Base-by-base conservation (phyloP, 2,888 invertebrate species). In the Megalurothrips usitatus region DNA sequence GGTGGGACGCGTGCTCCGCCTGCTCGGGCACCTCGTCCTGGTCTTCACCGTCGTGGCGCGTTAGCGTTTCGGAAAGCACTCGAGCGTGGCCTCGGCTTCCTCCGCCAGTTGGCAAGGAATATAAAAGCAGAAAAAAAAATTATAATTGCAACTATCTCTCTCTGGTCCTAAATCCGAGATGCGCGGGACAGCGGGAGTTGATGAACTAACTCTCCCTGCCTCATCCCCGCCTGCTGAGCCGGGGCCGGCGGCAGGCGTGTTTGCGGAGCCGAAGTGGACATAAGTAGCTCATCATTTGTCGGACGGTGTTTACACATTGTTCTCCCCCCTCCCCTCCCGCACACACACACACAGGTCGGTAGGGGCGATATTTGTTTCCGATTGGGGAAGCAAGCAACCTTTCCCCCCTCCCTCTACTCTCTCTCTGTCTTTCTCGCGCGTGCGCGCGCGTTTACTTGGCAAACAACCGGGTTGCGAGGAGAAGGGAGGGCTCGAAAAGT, bases 211-310 rank as follows among this genome's bases (percentile, higher is more conserved):
- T 6, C 52, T 9, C 49, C 49, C 49, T 14, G 49, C 49, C 49
- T 14, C 49, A 14, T 14, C 49, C 49, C 49, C 14, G 14, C 9
- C 52, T 52, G 52, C 52, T 52, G 14, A 12, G 17, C 0, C 58
- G 14, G 58, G 14, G 17, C 14, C 34, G 34, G 34, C 34, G 34
- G 34, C 34, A 6, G 34, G 3, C 34, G 17, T 75, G 68, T 75
- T 26, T 75, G 68, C 68, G 23, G 34, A 43, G 34, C 3, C 26
- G 68, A 11, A 75, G 68, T 12, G 26, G 68, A 75, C 68, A 75
- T 75, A 75, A 75, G 68, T 75, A 75, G 68, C 68, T 75, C 68
- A 75, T 75, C 68, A 75, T 75, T 75, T 75, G 68, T 75, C 68
- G 68, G 34, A 23, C 26, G 9, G 23, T 75, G 68, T 75, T 75